Conservation (phyloP, 2,113 vertebrate species). For the Zingel zingel region DNA sequence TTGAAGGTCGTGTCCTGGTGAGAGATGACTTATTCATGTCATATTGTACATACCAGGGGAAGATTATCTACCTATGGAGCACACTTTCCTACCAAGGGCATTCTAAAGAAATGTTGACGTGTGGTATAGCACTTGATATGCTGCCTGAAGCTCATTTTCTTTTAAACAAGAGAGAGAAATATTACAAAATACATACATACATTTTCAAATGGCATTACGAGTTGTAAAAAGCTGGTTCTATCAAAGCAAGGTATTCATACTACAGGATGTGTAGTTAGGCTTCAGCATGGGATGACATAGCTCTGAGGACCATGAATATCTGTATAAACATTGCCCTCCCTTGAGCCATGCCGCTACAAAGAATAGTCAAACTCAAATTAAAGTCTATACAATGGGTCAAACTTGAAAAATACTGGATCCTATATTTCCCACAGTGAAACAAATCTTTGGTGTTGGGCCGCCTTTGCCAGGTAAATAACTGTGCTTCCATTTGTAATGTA, state of each 20-base stretch:
- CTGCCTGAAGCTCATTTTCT: constrained; percentile 15
- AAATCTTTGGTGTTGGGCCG: neutral
- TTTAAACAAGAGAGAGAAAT: constrained; percentile 37
- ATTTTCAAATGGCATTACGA: neutral
- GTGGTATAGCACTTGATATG: constrained; percentile 28
- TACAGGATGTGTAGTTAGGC: neutral
- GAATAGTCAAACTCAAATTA: neutral
- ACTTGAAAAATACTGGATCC: neutral
- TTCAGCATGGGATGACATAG: neutral
- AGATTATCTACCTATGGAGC: constrained; percentile 64
- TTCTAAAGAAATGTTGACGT: constrained; percentile 59
- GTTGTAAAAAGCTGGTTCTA: neutral
- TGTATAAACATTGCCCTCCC: neutral
- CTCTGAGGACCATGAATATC: too few relatives aligned
- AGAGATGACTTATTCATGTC: constrained; percentile 79
- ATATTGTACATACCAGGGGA: constrained; percentile 47
- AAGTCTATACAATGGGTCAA: too few relatives aligned
- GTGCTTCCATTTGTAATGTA: neutral
- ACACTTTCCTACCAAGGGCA: constrained; percentile 63
- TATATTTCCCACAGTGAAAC: neutral
- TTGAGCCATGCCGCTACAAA: neutral
- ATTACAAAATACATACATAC: neutral
- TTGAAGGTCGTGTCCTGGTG: constrained; percentile 64
- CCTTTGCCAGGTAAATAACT: too few relatives aligned
- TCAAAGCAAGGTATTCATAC: neutral